Conservation (phyloP, 2,797 vertebrate genomes). For the Coilia nasus region DNA sequence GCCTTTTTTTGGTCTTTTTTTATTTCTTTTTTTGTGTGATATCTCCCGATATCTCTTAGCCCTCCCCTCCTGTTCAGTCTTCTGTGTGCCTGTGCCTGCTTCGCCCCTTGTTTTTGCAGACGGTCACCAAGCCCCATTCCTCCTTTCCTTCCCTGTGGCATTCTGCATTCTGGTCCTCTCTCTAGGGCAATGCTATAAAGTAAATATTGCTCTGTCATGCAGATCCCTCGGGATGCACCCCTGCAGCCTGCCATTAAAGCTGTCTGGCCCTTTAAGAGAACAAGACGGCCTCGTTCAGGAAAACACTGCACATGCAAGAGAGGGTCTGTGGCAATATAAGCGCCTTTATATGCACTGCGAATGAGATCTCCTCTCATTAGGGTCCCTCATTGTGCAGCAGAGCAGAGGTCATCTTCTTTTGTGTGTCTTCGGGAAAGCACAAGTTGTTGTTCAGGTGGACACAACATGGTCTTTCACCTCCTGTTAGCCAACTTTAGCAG, state of each 20-base stretch:
- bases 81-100: slow-evolving; percentile 54
- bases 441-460: slow-evolving; percentile 8
- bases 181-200: slow-evolving; percentile 22
- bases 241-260: neutral
- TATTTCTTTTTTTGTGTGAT: neutral
- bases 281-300: neutral
- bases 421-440: neutral
- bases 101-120: slow-evolving; percentile 2
- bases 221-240: neutral
- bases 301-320: neutral
- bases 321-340: slow-evolving; percentile 19
- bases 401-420: neutral
- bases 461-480: slow-evolving; percentile 19
- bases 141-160: neutral
- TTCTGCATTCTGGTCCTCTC: neutral
- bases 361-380: neutral
- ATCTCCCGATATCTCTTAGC: slow-evolving; percentile 14
- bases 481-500: slow-evolving; percentile 3
- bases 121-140: neutral
- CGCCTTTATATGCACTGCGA: slow-evolving; percentile 4
- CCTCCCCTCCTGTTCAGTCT: neutral
- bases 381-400: neutral
- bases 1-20: neutral
- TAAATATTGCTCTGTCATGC: neutral
- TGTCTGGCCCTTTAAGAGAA: neutral